Evolutionary conservation across 2,888 invertebrate genomes (phyloP), one percentile per base, ranked within the genome.

Genomic region (Drosophila lacicola): DNA sequence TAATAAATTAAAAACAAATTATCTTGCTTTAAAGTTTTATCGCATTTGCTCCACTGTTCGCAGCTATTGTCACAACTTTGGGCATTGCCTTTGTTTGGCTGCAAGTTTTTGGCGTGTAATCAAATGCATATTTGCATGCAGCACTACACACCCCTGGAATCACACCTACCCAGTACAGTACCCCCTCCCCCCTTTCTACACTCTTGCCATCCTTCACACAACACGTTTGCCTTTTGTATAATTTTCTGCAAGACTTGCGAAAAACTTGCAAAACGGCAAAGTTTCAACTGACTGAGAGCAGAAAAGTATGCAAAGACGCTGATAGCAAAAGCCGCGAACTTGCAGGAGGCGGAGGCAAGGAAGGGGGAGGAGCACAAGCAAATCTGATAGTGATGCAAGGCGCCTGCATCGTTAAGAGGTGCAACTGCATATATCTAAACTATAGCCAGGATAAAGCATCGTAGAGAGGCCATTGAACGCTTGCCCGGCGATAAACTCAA

Each of bases 91-190:
- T 88, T 87, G 86, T 85, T 84, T 86, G 86, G 74, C 70, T 79
- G 78, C 63, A 81, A 72, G 76, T 75, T 81, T 80, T 72, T 68
- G 76, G 88, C 88, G 74, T 89, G 82, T 85, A 85, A 85, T 85
- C 85, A 85, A 85, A 85, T 85, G 89, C 88, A 88, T 89, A 85
- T 85, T 85, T 85, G 85, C 89, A 85, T 85, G 85, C 88, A 84
- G 63, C 61, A 65, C 61, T 61, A 78, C 67, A 74, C 69, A 76
- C 66, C 55, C 67, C 21, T 19, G 36, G 29, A 50, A 50, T 50
- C 51, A 45, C 54, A 25, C 47, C 49, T 10, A 39, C 51, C 14
- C 51, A 14, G 29, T 29, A 8, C 8, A 25, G 25, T 25, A 2
- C 25, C 8, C 25, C 25, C 25, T 6, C 25, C 25, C 25, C 25